phyloP scores from a whole-genome alignment of 2,113 vertebrate species.

The Pollachius pollachius region DNA sequence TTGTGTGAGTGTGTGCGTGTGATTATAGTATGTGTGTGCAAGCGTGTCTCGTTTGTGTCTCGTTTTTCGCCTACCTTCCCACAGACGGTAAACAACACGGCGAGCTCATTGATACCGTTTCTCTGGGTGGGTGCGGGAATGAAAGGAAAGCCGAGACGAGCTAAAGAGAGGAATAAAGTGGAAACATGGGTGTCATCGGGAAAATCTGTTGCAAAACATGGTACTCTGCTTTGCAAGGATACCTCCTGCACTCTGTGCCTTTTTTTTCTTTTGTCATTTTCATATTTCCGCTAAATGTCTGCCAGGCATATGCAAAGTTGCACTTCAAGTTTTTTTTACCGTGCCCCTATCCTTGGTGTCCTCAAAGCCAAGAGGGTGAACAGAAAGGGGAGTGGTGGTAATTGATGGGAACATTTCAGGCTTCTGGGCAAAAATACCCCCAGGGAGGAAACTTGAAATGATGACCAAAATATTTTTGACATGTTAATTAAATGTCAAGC shows the following conservation, averaged over 20 bases:
- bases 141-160: background rate
- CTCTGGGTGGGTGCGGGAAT: background rate
- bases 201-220: background rate
- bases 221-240: background rate
- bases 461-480: slow-evolving; percentile 58
- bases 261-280: background rate
- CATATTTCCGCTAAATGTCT: background rate
- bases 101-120: slow-evolving; percentile 31
- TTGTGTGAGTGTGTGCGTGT: background rate
- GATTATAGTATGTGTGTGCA: too few relatives aligned
- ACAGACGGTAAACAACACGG: too few relatives aligned
- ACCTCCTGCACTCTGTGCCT: background rate
- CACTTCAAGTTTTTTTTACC: slow-evolving; percentile 22
- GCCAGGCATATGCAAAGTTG: slow-evolving; percentile 14
- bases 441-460: slow-evolving; percentile 37
- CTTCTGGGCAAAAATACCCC: slow-evolving; percentile 50
- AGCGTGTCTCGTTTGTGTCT: too few relatives aligned
- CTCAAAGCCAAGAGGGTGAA: slow-evolving; percentile 24
- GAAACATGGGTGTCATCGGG: slow-evolving; percentile 9
- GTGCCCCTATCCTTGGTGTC: slow-evolving; percentile 32
- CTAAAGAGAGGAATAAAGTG: slow-evolving; percentile 1
- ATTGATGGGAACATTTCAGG: slow-evolving; percentile 47
- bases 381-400: slow-evolving; percentile 31
- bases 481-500: slow-evolving; percentile 63
- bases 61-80: background rate